Conservation (phyloP, 2,113 vertebrate genomes). For the Malurus alboscapulatus region DNA sequence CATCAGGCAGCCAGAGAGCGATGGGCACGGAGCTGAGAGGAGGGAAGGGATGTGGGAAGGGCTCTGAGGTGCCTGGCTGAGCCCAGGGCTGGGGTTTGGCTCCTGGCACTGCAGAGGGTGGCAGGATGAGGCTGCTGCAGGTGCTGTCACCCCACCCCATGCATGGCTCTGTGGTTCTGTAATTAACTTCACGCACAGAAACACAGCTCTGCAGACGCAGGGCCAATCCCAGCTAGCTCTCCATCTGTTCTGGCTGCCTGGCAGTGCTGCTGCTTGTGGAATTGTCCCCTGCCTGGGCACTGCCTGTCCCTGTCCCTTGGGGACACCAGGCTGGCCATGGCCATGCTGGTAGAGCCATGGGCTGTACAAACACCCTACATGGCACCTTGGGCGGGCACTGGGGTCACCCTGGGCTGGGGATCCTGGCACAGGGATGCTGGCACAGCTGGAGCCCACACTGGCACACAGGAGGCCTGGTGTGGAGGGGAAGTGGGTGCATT, state of each 20-base stretch:
- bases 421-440: background rate
- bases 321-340: fast-evolving
- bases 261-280: background rate
- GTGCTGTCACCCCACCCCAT: background rate
- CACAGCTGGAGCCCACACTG: background rate
- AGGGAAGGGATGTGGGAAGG: background rate
- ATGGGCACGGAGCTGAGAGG: background rate
- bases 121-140: background rate
- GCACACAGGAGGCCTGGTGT: fast-evolving
- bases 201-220: constrained; percentile 35
- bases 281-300: background rate
- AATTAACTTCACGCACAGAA: constrained; percentile 44
- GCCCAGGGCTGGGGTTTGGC: fast-evolving
- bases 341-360: fast-evolving
- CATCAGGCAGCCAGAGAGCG: background rate
- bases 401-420: background rate
- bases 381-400: background rate
- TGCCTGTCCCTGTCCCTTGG: background rate
- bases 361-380: background rate
- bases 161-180: background rate
- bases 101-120: background rate
- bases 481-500: background rate
- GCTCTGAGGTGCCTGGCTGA: fast-evolving
- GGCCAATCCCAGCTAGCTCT: constrained; percentile 57
- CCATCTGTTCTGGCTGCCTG: constrained; percentile 63